Conservation (phyloP, 1,140 invertebrate genomes). For the Caenorhabditis brenneri region DNA sequence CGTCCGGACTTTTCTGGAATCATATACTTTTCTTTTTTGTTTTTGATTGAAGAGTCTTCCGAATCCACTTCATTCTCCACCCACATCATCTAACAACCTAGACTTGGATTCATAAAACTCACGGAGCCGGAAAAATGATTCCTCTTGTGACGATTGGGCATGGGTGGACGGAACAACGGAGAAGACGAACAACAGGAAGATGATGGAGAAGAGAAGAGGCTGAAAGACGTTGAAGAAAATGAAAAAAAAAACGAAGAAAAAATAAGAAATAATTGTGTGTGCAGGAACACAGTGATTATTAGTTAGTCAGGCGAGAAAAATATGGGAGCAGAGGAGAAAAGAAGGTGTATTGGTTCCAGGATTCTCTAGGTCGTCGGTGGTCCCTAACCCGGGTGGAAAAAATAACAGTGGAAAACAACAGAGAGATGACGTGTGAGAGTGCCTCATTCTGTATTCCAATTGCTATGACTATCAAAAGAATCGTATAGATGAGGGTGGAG, state of each 20-base stretch:
- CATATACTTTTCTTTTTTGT: background rate
- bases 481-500: background rate
- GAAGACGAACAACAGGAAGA: slow-evolving; percentile 1
- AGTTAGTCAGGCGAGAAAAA: slow-evolving; percentile 20
- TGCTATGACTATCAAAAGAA: background rate
- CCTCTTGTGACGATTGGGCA: slow-evolving; percentile 15
- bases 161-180: background rate
- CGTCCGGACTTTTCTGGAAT: slow-evolving; percentile 15
- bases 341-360: background rate
- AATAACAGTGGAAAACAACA: background rate
- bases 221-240: background rate
- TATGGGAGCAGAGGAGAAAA: background rate
- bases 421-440: background rate
- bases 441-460: background rate
- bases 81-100: background rate
- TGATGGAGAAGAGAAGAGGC: background rate
- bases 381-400: background rate
- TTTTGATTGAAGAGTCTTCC: background rate
- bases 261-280: background rate
- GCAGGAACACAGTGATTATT: slow-evolving; percentile 29
- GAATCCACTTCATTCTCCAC: background rate
- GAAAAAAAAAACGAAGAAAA: background rate
- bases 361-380: background rate
- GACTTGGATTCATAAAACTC: background rate
- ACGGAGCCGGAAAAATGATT: slow-evolving; percentile 38